Conservation (phyloP, 1,140 invertebrate genomes). For the Alviniconcha marisindica region DNA sequence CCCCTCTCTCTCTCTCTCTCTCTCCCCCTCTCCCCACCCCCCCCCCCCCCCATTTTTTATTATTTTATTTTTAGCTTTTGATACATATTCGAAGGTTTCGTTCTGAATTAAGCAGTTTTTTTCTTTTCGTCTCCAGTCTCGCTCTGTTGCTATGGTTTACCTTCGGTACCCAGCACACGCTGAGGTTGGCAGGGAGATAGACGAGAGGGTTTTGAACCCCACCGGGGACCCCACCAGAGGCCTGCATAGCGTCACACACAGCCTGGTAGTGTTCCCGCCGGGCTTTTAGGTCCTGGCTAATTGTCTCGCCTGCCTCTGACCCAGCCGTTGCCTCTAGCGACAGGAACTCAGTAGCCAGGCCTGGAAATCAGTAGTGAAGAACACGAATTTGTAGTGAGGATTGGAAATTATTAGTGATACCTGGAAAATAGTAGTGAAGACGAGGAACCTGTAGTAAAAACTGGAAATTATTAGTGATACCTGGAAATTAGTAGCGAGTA, state of each 20-base stretch:
- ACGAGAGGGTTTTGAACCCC: conserved; percentile 19
- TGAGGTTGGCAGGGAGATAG: conserved; percentile 18
- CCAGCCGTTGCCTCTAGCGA: too few species aligned
- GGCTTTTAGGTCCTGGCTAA: neutral
- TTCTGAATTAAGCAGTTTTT: too few species aligned
- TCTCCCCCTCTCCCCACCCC: too few species aligned
- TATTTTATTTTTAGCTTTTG: neutral
- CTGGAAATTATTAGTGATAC: too few species aligned
- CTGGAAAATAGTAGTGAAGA: too few species aligned
- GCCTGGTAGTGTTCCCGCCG: neutral
- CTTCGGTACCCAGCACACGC: conserved; percentile 8
- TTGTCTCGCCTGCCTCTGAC: neutral
- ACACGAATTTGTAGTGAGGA: too few species aligned
- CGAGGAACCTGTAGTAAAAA: too few species aligned
- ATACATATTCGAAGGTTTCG: neutral
- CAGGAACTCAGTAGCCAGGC: neutral
- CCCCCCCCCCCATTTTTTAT: too few species aligned
- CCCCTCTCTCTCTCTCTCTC: too few species aligned
- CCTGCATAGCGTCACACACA: neutral
- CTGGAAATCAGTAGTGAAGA: neutral
- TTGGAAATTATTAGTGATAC: neutral
- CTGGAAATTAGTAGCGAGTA: too few species aligned
- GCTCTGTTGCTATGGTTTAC: neutral
- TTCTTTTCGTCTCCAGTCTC: neutral
- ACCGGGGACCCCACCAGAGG: neutral